phyloP scores from a whole-genome alignment of 30 jellyfish, hydroid and myxozoan genomes.

The Aurelia sp. region DNA sequence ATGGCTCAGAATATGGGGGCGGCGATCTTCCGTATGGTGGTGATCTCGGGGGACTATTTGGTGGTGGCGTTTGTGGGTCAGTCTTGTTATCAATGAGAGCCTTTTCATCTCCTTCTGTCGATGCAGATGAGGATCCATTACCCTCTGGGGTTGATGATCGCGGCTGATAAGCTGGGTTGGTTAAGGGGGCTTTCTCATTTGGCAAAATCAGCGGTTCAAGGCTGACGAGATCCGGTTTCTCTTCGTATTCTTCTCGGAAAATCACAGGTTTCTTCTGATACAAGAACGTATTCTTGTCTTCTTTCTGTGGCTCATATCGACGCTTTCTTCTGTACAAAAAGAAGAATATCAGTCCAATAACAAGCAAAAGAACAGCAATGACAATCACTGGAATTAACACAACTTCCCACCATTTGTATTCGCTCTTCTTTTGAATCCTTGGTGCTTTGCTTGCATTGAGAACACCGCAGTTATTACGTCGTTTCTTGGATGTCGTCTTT shows the following conservation, averaged over 20 bases:
- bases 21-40: slow-evolving; percentile 80
- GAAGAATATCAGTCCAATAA: slow-evolving; percentile 82
- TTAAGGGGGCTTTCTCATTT: slow-evolving; percentile 85
- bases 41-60: slow-evolving; percentile 75
- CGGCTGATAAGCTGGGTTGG: slow-evolving; percentile 80
- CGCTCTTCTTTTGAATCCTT: slow-evolving; percentile 19
- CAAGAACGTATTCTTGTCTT: slow-evolving; percentile 71
- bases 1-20: slow-evolving; percentile 77
- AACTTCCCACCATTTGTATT: slow-evolving; percentile 79
- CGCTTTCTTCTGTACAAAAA: slow-evolving; percentile 85
- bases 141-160: slow-evolving; percentile 92
- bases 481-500: slow-evolving; percentile 31
- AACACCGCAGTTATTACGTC: slow-evolving; percentile 26
- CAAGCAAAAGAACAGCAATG: slow-evolving; percentile 76
- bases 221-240: slow-evolving; percentile 85
- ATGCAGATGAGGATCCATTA: slow-evolving; percentile 81
- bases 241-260: slow-evolving; percentile 93
- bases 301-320: slow-evolving; percentile 85
- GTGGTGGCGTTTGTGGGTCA: slow-evolving; percentile 76
- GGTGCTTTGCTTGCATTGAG: slow-evolving; percentile 19
- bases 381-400: slow-evolving; percentile 92
- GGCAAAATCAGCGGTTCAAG: slow-evolving; percentile 90
- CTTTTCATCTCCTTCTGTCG: slow-evolving; percentile 90
- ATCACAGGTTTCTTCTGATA: slow-evolving; percentile 94
- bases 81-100: slow-evolving; percentile 62